Evolutionary conservation across 2,797 vertebrate genomes (phyloP).

Genomic region (Mormyrus proboscirostris): DNA sequence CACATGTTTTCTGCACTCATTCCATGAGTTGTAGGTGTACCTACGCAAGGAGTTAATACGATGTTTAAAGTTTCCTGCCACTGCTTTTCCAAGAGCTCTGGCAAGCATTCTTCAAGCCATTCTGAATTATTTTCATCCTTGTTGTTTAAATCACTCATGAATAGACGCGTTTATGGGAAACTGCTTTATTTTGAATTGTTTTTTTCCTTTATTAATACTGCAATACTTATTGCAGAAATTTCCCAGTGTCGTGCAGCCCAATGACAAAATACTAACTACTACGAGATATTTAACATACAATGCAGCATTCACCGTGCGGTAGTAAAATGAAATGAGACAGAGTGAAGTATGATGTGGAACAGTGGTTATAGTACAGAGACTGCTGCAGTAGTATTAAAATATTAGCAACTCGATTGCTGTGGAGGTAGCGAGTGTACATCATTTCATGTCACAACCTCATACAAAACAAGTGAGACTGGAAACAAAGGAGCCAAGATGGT

Average conservation of each 20-base stretch:
- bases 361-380: background rate
- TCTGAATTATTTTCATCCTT: background rate
- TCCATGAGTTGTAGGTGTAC: background rate
- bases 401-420: background rate
- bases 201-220: background rate
- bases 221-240: background rate
- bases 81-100: background rate
- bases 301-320: background rate
- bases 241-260: background rate
- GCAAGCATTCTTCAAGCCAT: background rate
- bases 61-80: background rate
- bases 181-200: background rate
- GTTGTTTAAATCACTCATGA: background rate
- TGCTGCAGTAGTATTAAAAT: background rate
- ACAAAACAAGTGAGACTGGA: background rate
- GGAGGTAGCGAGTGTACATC: background rate
- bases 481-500: background rate
- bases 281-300: background rate
- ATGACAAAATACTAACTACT: background rate
- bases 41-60: background rate
- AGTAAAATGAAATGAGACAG: background rate
- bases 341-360: background rate
- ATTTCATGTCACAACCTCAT: background rate
- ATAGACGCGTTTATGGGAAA: background rate
- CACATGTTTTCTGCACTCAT: background rate